phyloP scores from a whole-genome alignment of 2,888 invertebrate species.

The Phyto melanocephala region DNA sequence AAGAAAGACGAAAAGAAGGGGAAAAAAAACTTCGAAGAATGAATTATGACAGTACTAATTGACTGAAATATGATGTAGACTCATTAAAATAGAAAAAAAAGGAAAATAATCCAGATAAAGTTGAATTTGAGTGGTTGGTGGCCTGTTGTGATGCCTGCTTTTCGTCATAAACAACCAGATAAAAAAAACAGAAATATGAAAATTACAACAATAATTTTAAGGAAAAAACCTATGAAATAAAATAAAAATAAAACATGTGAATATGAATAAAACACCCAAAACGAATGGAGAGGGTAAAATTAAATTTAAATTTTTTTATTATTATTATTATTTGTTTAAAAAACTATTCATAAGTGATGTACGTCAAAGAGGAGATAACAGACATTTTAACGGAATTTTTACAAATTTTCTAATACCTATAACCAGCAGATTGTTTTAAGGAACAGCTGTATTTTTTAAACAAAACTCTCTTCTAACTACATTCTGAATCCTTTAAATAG shows the following conservation, averaged over 20 bases:
- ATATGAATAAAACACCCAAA: slow-evolving; percentile 12
- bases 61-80: slow-evolving; percentile 75
- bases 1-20: slow-evolving; percentile 12
- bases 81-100: slow-evolving; percentile 42
- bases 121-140: slow-evolving; percentile 58
- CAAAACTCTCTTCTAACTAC: no score
- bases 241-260: not conserved
- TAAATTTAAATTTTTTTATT: not conserved
- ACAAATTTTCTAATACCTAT: not conserved
- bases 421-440: not conserved
- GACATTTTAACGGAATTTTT: not conserved
- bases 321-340: slow-evolving; percentile 8
- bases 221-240: not conserved
- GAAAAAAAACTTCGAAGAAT: slow-evolving; percentile 69
- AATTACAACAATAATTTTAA: slow-evolving; percentile 25
- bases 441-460: not conserved
- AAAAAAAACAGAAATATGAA: slow-evolving; percentile 51
- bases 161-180: slow-evolving; percentile 55
- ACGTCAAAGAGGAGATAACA: slow-evolving; percentile 5
- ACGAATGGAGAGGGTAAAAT: slow-evolving; percentile 36
- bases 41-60: slow-evolving; percentile 78
- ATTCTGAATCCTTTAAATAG: no score
- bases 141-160: slow-evolving; percentile 65
- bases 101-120: slow-evolving; percentile 33
- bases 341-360: slow-evolving; percentile 52